These are phyloP conservation scores for Drosophila anomelani DNA, from an alignment of 2,888 invertebrate genomes.

Conservation along the genomic window DNA sequence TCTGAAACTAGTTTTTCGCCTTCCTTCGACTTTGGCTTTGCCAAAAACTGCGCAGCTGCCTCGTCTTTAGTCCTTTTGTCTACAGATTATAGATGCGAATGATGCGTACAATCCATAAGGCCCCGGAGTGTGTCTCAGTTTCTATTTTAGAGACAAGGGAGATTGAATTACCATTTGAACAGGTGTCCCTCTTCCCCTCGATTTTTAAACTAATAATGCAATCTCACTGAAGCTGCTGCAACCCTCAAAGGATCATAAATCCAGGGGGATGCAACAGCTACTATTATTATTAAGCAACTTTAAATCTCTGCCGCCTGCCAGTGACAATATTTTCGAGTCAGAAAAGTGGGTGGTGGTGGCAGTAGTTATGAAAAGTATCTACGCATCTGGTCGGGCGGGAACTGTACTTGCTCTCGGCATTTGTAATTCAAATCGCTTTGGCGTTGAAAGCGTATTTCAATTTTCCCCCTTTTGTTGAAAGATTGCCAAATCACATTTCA, in stretches of 20 bases:
- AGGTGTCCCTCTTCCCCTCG: conserved; percentile 30
- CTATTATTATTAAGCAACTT: conserved; percentile 57
- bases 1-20: conserved; percentile 35
- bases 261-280: conserved; percentile 20
- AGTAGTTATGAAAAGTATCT: conserved; percentile 26
- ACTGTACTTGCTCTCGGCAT: conserved; percentile 52
- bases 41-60: conserved; percentile 47
- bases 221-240: conserved; percentile 10
- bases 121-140: conserved; percentile 30
- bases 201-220: conserved; percentile 19
- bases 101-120: conserved; percentile 21
- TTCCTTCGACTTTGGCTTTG: conserved; percentile 12
- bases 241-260: conserved; percentile 15
- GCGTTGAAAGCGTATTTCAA: conserved; percentile 73
- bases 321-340: conserved; percentile 50
- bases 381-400: conserved; percentile 21
- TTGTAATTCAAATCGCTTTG: conserved; percentile 71
- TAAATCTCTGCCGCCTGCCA: conserved; percentile 59
- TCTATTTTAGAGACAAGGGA: conserved; percentile 17
- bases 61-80: conserved; percentile 41
- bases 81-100: conserved; percentile 37
- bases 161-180: conserved; percentile 42
- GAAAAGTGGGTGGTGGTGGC: conserved; percentile 33
- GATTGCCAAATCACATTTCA: conserved; percentile 62
- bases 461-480: conserved; percentile 60